Conservation (phyloP, 2,797 vertebrate species). For the Orestias chungarensis region DNA sequence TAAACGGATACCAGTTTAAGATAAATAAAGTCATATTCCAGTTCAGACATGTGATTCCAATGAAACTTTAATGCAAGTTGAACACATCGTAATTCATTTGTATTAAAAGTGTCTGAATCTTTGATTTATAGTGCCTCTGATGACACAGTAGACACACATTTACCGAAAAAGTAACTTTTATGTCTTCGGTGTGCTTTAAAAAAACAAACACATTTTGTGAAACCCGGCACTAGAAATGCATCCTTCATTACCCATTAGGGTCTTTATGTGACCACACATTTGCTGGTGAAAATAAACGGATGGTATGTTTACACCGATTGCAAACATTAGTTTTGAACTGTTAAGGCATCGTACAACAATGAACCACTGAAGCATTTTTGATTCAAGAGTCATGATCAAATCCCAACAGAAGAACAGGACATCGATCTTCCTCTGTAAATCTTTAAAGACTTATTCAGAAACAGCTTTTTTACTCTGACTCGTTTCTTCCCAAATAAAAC, state of each 20-base stretch:
- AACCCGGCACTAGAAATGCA: not conserved
- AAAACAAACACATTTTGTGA: not conserved
- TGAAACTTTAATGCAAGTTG: not conserved
- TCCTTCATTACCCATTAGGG: not conserved
- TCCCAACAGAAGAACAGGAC: constrained; percentile 24
- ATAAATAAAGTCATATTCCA: not conserved
- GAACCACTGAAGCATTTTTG: constrained; percentile 33
- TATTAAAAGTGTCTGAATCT: not conserved
- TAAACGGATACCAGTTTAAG: not conserved
- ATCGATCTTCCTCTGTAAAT: constrained; percentile 8
- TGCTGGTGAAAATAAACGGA: not conserved
- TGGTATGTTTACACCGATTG: constrained; percentile 30
- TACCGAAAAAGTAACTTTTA: not conserved
- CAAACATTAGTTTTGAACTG: constrained; percentile 28
- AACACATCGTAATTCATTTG: not conserved
- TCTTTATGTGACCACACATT: not conserved
- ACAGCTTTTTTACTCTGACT: constrained; percentile 16
- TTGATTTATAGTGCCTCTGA: not conserved
- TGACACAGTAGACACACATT: not conserved
- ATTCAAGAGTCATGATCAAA: constrained; percentile 48
- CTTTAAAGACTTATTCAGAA: constrained; percentile 18
- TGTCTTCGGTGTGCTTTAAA: not conserved
- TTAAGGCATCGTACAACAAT: constrained; percentile 36
- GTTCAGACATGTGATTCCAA: not conserved
- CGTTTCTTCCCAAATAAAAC: not conserved